Evolutionary conservation across 2,113 vertebrate species (phyloP).

Genomic region (Lasiurus borealis): DNA sequence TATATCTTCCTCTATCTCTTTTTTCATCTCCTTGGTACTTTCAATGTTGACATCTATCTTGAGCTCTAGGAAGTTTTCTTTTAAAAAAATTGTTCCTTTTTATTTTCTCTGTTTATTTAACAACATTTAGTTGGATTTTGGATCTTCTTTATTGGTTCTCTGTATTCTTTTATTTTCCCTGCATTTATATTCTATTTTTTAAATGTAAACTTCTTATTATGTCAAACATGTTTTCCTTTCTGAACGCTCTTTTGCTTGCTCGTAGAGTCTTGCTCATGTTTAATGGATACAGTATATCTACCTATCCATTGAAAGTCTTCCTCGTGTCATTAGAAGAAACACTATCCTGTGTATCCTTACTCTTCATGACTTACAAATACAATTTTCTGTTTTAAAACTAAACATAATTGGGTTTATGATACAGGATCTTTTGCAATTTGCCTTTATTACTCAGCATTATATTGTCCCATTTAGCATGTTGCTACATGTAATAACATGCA

Average conservation of each 20-base stretch:
- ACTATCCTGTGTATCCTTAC: neutral
- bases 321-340: neutral
- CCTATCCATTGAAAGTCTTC: neutral
- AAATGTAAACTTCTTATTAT: neutral
- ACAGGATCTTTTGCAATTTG: neutral
- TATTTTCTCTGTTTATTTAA: neutral
- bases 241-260: neutral
- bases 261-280: neutral
- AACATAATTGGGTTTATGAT: neutral
- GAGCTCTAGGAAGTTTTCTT: neutral
- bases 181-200: neutral
- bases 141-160: neutral
- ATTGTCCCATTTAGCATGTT: neutral
- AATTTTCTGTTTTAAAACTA: neutral
- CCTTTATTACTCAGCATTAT: neutral
- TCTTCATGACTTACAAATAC: neutral
- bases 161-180: neutral
- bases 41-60: neutral
- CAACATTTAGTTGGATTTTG: neutral
- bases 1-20: too few relatives aligned
- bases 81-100: neutral
- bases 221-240: neutral
- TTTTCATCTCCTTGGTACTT: neutral
- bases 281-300: neutral
- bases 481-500: neutral